These are phyloP conservation scores for cattle (Bos taurus) DNA, from an alignment of 2,113 vertebrate genomes.

Conservation along the genomic window DNA sequence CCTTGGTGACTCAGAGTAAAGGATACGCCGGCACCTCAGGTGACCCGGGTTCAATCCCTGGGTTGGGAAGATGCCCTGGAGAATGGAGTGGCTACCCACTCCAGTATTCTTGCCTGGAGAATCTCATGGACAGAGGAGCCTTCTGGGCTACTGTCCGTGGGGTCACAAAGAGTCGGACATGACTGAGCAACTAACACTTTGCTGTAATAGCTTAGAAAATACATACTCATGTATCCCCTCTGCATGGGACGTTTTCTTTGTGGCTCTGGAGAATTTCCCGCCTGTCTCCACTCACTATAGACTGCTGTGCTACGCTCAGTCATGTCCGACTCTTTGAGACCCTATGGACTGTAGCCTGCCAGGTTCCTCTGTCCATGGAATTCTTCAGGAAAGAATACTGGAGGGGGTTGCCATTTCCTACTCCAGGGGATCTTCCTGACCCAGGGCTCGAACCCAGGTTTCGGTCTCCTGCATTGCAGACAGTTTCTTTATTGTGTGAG, in stretches of 20 bases:
- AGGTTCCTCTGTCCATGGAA: neutral
- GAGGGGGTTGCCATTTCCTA: neutral
- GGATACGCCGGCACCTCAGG: neutral
- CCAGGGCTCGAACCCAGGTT: neutral
- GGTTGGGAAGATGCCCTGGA: neutral
- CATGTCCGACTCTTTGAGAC: neutral
- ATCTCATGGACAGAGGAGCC: neutral
- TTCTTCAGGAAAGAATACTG: neutral
- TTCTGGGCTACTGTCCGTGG: neutral
- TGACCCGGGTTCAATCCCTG: neutral
- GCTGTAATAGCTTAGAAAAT: neutral
- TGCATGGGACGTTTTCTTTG: neutral
- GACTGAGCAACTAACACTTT: neutral
- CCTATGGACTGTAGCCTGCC: neutral
- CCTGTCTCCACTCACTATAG: neutral
- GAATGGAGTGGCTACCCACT: neutral
- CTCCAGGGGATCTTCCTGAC: neutral
- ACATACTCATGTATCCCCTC: neutral
- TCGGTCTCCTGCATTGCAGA: neutral
- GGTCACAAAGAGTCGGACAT: neutral
- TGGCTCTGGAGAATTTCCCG: neutral
- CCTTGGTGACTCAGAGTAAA: neutral
- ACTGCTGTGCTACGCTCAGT: neutral
- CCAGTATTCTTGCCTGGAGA: neutral
- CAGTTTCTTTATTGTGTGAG: neutral